These are phyloP conservation scores for Pristionchus exspectatus DNA, from an alignment of 2,888 invertebrate species.

Conservation along the genomic window DNA sequence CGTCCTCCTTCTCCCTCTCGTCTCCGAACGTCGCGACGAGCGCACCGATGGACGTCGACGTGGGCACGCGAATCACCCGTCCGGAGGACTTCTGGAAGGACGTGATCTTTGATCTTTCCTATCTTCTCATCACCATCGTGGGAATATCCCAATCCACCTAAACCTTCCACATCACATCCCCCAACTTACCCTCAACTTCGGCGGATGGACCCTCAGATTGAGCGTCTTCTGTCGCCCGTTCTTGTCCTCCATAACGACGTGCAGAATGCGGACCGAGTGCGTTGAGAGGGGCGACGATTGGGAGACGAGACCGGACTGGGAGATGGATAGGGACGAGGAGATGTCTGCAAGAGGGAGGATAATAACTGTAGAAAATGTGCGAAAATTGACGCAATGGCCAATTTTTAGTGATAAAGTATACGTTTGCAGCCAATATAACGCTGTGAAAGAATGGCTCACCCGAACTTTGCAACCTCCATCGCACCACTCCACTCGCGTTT, in stretches of 20 bases:
- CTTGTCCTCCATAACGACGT: slow-evolving; percentile 51
- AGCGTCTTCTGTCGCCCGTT: slow-evolving; percentile 50
- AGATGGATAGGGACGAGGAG: slow-evolving; percentile 65
- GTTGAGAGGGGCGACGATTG: slow-evolving; percentile 35
- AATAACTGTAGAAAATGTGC: no score
- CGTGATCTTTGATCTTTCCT: background rate
- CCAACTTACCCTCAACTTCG: slow-evolving; percentile 12
- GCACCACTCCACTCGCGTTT: slow-evolving; percentile 64
- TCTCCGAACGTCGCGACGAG: slow-evolving; percentile 28
- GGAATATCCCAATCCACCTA: background rate
- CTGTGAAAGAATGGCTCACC: slow-evolving; percentile 48
- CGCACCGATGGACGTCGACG: slow-evolving; percentile 38
- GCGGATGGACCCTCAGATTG: slow-evolving; percentile 44
- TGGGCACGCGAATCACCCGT: slow-evolving; percentile 43
- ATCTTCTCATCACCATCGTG: background rate
- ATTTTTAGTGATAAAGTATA: no score
- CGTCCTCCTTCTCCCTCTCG: background rate
- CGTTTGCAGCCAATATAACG: background rate
- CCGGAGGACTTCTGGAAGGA: slow-evolving; percentile 16
- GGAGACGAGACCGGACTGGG: slow-evolving; percentile 60
- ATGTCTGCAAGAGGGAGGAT: slow-evolving; percentile 57
- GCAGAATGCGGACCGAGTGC: slow-evolving; percentile 40
- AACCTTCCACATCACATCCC: background rate
- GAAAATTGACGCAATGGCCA: no score
- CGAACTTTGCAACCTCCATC: slow-evolving; percentile 60